A percentile compares a stretch with the other conserved stretches of the same genome.
Conservation (phyloP, 2,888 invertebrate genomes). For the Prenolepis imparis region DNA sequence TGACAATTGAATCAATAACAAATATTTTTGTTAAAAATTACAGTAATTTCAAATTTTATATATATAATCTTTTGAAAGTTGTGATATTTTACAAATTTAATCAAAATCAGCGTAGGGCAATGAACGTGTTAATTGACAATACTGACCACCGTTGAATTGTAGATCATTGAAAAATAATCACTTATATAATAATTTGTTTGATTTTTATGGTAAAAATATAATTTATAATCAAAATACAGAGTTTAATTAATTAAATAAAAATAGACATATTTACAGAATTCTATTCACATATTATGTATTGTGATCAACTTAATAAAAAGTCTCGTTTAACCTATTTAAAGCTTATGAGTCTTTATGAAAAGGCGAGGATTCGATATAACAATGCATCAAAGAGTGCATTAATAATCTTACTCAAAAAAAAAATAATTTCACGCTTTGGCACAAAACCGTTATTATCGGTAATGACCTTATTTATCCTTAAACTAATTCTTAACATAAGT, state of each 20-base stretch:
- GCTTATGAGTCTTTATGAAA: slow-evolving; percentile 74
- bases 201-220: slow-evolving; percentile 36
- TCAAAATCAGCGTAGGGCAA: neutral
- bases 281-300: slow-evolving; percentile 71
- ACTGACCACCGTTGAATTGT: slow-evolving; percentile 68
- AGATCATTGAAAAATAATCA: slow-evolving; percentile 50
- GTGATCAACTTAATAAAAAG: slow-evolving; percentile 52
- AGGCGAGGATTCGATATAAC: slow-evolving; percentile 68
- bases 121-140: slow-evolving; percentile 67
- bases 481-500: neutral
- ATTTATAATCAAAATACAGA: slow-evolving; percentile 30
- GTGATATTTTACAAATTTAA: neutral
- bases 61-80: neutral
- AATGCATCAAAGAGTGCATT: slow-evolving; percentile 12
- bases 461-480: slow-evolving; percentile 9
- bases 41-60: neutral
- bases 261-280: slow-evolving; percentile 75
- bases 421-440: slow-evolving; percentile 51
- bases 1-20: slow-evolving; percentile 2
- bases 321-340: slow-evolving; percentile 69
- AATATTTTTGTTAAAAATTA: slow-evolving; percentile 7
- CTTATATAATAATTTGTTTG: slow-evolving; percentile 20
- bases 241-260: slow-evolving; percentile 65
- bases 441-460: slow-evolving; percentile 35
- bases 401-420: slow-evolving; percentile 10